Percentiles rank a stretch among this genome's conserved stretches.
Conservation (phyloP, 2,888 invertebrate genomes). For the Platycheirus albimanus region DNA sequence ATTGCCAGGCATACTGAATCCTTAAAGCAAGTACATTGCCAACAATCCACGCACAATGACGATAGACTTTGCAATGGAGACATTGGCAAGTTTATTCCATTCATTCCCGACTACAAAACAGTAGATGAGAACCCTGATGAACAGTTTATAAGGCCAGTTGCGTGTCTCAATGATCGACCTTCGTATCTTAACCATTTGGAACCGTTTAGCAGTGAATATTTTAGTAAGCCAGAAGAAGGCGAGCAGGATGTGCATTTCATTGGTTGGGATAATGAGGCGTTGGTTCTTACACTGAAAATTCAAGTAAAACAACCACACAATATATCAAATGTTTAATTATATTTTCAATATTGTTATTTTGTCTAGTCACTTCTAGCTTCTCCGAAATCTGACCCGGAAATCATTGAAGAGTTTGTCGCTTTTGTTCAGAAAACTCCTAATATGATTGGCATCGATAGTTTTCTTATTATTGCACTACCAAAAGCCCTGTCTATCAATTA, state of each 20-base stretch:
- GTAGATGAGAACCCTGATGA: conserved; percentile 77
- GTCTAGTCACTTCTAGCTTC: conserved; percentile 84
- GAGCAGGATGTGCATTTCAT: conserved; percentile 79
- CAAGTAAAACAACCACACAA: conserved; percentile 76
- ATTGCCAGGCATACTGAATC: conserved; percentile 76
- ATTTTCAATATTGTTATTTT: background rate
- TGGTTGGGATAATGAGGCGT: conserved; percentile 80
- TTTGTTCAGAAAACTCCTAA: conserved; percentile 85
- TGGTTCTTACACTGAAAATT: conserved; percentile 80
- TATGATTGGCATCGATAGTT: conserved; percentile 84
- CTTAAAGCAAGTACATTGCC: conserved; percentile 59
- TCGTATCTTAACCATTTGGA: conserved; percentile 81
- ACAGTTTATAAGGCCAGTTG: conserved; percentile 79
- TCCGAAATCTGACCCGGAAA: conserved; percentile 82
- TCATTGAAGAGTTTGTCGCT: conserved; percentile 85
- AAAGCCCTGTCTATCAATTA: conserved; percentile 84
- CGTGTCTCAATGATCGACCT: conserved; percentile 80
- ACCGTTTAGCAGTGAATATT: conserved; percentile 79
- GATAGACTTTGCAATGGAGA: conserved; percentile 61
- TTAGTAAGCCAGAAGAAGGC: conserved; percentile 80
- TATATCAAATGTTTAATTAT: background rate
- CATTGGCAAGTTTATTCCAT: conserved; percentile 77
- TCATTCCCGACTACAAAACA: conserved; percentile 80
- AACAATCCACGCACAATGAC: conserved; percentile 59
- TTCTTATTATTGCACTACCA: conserved; percentile 83